Conservation (phyloP, 2,888 invertebrate species). For the Dichetophora obliterata region DNA sequence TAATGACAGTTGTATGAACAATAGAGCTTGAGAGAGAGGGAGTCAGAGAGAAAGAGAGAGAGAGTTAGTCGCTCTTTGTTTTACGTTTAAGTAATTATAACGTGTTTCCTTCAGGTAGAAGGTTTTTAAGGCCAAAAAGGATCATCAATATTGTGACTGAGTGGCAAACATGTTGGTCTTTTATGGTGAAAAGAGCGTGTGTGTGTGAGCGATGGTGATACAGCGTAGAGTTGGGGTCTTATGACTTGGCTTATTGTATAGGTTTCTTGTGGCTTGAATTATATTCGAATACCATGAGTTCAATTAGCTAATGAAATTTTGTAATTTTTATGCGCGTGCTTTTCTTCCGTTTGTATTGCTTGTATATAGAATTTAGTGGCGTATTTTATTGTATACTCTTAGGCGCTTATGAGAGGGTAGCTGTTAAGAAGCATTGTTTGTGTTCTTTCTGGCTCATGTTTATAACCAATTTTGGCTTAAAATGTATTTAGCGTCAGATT, state of each 20-base stretch:
- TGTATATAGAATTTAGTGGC: not conserved
- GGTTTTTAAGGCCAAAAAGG: constrained; percentile 12
- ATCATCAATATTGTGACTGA: constrained; percentile 14
- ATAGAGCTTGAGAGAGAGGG: not conserved
- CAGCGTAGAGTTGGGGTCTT: not conserved
- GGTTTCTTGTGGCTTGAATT: no score
- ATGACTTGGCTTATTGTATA: no score
- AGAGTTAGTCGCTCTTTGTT: not conserved
- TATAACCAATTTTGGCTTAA: constrained; percentile 4
- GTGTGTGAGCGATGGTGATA: not conserved
- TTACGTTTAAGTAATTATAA: not conserved
- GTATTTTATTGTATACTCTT: constrained; percentile 41
- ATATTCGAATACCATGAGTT: constrained; percentile 46
- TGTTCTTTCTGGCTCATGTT: not conserved
- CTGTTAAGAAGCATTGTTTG: constrained; percentile 53
- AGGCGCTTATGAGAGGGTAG: constrained; percentile 50
- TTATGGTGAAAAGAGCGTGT: not conserved
- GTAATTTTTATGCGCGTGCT: constrained; percentile 54
- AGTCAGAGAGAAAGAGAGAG: not conserved
- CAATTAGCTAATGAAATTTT: constrained; percentile 68
- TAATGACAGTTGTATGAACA: not conserved
- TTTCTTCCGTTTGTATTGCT: not conserved
- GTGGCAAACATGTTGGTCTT: not conserved
- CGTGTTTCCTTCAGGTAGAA: not conserved
- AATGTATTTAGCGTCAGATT: constrained; percentile 30